phyloP scores from a whole-genome alignment of 2,888 invertebrate species.

The Listrodromus nycthemerus region DNA sequence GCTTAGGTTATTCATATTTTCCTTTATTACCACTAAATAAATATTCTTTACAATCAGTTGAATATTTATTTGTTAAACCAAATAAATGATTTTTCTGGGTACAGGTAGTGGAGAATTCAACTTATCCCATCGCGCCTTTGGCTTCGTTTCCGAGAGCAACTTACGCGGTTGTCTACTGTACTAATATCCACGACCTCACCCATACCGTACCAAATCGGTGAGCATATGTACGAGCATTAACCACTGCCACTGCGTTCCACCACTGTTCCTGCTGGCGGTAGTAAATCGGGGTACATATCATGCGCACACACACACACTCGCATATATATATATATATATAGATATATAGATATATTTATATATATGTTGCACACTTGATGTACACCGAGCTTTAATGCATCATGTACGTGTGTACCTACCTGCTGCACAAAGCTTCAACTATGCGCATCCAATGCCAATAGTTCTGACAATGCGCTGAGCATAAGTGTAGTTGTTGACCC shows the following conservation, averaged over 20 bases:
- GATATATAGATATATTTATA: not conserved
- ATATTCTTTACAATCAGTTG: too few relatives aligned
- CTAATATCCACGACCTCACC: slow-evolving; percentile 22
- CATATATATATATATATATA: not conserved
- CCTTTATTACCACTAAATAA: too few relatives aligned
- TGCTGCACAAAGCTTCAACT: slow-evolving; percentile 41
- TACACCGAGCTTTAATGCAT: slow-evolving; percentile 44
- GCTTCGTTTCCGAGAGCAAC: too few relatives aligned
- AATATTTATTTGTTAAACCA: too few relatives aligned
- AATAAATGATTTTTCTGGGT: too few relatives aligned
- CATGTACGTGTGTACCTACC: slow-evolving; percentile 34
- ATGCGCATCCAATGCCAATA: slow-evolving; percentile 50
- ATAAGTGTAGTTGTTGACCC: slow-evolving; percentile 61
- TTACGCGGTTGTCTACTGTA: too few relatives aligned
- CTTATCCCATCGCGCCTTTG: too few relatives aligned
- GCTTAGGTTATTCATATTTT: too few relatives aligned
- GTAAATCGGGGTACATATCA: not conserved
- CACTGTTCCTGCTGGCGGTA: too few relatives aligned
- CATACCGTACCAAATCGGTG: not conserved
- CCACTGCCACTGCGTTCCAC: slow-evolving; percentile 1
- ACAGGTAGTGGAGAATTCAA: too few relatives aligned
- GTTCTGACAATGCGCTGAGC: slow-evolving; percentile 46
- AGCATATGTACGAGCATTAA: slow-evolving; percentile 15
- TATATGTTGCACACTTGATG: slow-evolving; percentile 26
- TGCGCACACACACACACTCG: too few relatives aligned